These are phyloP conservation scores for Craniophora ligustri DNA, from an alignment of 2,888 invertebrate genomes.

Conservation along the genomic window DNA sequence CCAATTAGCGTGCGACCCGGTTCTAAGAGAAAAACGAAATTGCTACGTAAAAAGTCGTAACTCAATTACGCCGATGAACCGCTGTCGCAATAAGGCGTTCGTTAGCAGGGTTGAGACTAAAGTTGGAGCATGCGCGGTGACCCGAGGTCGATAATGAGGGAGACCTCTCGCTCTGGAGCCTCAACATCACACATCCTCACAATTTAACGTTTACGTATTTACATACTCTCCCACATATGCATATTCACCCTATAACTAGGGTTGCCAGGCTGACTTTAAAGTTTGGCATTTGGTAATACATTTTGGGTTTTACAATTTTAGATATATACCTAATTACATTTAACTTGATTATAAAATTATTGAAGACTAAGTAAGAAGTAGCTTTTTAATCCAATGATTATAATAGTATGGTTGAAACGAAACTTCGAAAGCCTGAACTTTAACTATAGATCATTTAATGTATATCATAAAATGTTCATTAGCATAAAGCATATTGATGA, in stretches of 20 bases:
- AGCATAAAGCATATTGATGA: too few species aligned
- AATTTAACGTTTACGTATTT: conserved; percentile 87
- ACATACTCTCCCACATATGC: conserved; percentile 87
- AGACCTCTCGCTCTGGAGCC: conserved; percentile 84
- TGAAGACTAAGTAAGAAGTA: too few species aligned
- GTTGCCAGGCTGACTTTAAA: conserved; percentile 31
- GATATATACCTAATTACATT: too few species aligned
- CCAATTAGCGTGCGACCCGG: conserved; percentile 85
- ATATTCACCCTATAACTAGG: conserved; percentile 80
- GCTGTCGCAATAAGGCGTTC: conserved; percentile 87
- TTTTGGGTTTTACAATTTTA: not conserved
- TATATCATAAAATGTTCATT: too few species aligned
- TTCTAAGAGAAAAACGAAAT: conserved; percentile 87
- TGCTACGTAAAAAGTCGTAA: conserved; percentile 88
- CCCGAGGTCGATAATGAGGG: conserved; percentile 89
- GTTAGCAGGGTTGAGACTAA: conserved; percentile 79
- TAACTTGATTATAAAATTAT: too few species aligned
- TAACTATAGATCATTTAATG: too few species aligned
- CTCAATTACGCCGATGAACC: conserved; percentile 88
- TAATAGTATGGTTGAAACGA: too few species aligned
- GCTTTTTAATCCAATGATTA: too few species aligned
- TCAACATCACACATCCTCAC: conserved; percentile 87
- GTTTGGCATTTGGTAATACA: not conserved
- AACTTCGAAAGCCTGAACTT: too few species aligned
- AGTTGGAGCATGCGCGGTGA: conserved; percentile 88